A percentile compares a stretch with the other conserved stretches of the same genome.
Evolutionary conservation across 1,140 invertebrate genomes (phyloP).

Genomic region (Mesaphorura yosii): DNA sequence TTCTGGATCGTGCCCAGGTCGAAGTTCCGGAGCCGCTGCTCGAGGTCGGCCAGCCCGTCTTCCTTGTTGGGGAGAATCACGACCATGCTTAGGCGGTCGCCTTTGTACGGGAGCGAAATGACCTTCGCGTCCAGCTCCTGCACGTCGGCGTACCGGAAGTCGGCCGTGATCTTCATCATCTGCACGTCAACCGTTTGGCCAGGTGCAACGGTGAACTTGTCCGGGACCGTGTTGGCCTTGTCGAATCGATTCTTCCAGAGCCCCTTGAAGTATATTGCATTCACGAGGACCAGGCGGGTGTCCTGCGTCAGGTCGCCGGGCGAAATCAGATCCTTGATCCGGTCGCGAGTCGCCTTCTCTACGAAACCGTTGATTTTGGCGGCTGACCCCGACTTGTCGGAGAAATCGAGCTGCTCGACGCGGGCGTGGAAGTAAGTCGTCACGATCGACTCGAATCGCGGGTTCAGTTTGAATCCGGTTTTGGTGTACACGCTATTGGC

Average conservation of each 20-base stretch:
- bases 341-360: constrained; percentile 55
- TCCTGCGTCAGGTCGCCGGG: constrained; percentile 33
- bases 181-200: constrained; percentile 40
- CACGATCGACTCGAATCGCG: constrained; percentile 39
- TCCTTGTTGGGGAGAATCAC: constrained; percentile 50
- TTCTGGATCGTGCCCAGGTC: constrained; percentile 35
- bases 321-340: constrained; percentile 54
- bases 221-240: constrained; percentile 41
- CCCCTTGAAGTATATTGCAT: constrained; percentile 70
- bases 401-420: constrained; percentile 45
- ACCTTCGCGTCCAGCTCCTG: constrained; percentile 54
- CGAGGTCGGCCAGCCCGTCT: constrained; percentile 41
- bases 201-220: constrained; percentile 44
- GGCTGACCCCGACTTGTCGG: constrained; percentile 35
- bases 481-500: constrained; percentile 53
- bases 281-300: constrained; percentile 51
- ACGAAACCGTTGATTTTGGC: constrained; percentile 60
- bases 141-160: constrained; percentile 53
- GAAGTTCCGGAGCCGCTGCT: constrained; percentile 41
- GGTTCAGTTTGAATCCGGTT: constrained; percentile 39
- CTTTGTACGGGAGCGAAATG: constrained; percentile 62
- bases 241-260: constrained; percentile 58
- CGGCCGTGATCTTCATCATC: constrained; percentile 53
- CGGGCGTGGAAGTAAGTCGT: constrained; percentile 43
- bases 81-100: constrained; percentile 52